phyloP scores from a whole-genome alignment of 2,888 invertebrate species.

The Troides aeacus region DNA sequence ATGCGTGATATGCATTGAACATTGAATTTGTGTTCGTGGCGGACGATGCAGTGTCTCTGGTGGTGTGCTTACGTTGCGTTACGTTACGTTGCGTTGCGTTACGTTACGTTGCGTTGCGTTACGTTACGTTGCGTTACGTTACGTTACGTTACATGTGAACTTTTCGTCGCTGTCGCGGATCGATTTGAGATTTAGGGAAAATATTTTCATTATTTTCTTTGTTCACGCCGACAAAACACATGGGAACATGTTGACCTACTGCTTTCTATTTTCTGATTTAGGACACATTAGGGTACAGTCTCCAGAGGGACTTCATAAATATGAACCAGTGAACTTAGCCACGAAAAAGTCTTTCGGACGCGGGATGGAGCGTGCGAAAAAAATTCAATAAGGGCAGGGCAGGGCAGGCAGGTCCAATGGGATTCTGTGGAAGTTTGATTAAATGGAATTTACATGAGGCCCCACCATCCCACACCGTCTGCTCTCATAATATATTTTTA shows the following conservation, averaged over 20 bases:
- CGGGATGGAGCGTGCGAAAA: conserved; percentile 37
- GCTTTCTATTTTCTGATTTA: conserved; percentile 14
- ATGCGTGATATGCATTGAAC: no score
- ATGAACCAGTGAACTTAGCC: conserved; percentile 21
- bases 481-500: conserved; percentile 72
- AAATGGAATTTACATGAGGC: conserved; percentile 70
- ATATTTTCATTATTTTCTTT: conserved; percentile 10
- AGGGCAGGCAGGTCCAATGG: conserved; percentile 35
- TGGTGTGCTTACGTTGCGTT: no score
- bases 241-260: conserved; percentile 8
- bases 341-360: conserved; percentile 21
- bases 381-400: conserved; percentile 50
- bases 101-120: no score
- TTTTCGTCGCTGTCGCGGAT: no score
- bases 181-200: background rate
- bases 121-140: no score
- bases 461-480: conserved; percentile 53
- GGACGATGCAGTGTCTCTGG: no score
- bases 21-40: no score
- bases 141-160: no score
- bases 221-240: background rate
- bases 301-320: conserved; percentile 22
- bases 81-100: no score
- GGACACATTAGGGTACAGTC: conserved; percentile 4
- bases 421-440: conserved; percentile 59